A percentile compares a stretch with the other conserved stretches of the same genome.
Conservation (phyloP, 2,888 invertebrate genomes). For the Barypeithes pellucidus region DNA sequence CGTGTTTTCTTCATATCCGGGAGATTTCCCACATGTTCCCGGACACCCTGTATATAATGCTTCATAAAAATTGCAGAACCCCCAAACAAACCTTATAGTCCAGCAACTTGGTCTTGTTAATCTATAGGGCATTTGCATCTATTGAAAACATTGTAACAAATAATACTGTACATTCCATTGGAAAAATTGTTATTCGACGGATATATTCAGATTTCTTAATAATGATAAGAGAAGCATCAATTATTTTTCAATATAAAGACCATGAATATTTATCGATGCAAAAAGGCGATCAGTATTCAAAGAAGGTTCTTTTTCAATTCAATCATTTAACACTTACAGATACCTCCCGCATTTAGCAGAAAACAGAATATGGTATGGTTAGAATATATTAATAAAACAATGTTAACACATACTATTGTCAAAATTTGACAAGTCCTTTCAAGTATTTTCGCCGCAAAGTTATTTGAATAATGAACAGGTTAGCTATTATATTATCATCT, state of each 20-base stretch:
- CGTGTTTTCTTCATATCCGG: too few species aligned
- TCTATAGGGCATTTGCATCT: too few species aligned
- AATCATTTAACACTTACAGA: constrained; percentile 34
- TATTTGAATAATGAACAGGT: too few species aligned
- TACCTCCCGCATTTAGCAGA: constrained; percentile 34
- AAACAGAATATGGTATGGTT: not conserved
- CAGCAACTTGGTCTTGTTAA: too few species aligned
- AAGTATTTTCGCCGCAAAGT: too few species aligned
- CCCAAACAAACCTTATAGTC: too few species aligned
- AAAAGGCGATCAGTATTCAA: constrained; percentile 18
- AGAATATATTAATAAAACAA: constrained; percentile 5
- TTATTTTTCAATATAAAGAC: constrained; percentile 24
- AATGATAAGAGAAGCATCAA: constrained; percentile 23
- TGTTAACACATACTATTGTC: not conserved
- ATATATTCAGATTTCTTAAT: constrained; percentile 30
- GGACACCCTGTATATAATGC: too few species aligned
- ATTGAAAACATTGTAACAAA: not conserved
- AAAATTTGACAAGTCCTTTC: too few species aligned
- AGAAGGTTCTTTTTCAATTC: not conserved
- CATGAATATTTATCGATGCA: constrained; percentile 30
- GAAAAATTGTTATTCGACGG: constrained; percentile 16
- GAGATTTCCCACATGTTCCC: too few species aligned
- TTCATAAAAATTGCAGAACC: too few species aligned
- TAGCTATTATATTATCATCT: too few species aligned
- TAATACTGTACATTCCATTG: not conserved